These are phyloP conservation scores for Arizona elegans DNA, from an alignment of 2,113 vertebrate genomes.

Conservation along the genomic window DNA sequence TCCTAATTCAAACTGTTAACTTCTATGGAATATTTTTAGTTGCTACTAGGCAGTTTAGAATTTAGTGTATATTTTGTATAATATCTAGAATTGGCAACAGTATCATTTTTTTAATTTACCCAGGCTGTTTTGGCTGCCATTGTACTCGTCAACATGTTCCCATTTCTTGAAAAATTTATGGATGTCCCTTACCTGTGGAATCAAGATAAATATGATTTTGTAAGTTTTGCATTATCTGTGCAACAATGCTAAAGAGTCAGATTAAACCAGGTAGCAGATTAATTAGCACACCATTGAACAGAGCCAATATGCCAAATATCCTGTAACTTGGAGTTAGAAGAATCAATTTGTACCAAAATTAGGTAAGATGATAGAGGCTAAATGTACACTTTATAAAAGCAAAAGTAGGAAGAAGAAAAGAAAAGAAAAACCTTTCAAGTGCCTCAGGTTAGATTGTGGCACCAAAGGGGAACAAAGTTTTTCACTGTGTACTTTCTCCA, in stretches of 20 bases:
- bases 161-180: slow-evolving; percentile 57
- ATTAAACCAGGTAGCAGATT: background rate
- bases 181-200: slow-evolving; percentile 61
- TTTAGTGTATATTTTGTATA: background rate
- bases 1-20: background rate
- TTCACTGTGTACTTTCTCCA: background rate
- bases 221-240: slow-evolving; percentile 45
- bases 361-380: background rate
- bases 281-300: background rate
- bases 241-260: background rate
- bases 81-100: background rate
- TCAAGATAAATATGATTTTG: slow-evolving; percentile 56
- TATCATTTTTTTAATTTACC: slow-evolving; percentile 10
- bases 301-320: background rate
- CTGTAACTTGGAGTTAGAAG: background rate
- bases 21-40: background rate
- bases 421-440: background rate
- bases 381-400: background rate
- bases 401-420: background rate
- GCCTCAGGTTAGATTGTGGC: background rate
- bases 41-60: background rate
- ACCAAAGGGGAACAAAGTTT: background rate
- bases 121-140: slow-evolving; percentile 64
- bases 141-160: slow-evolving; percentile 60
- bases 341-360: background rate